These are phyloP conservation scores for Pheosia gnoma DNA, from an alignment of 2,888 invertebrate genomes.

Conservation along the genomic window DNA sequence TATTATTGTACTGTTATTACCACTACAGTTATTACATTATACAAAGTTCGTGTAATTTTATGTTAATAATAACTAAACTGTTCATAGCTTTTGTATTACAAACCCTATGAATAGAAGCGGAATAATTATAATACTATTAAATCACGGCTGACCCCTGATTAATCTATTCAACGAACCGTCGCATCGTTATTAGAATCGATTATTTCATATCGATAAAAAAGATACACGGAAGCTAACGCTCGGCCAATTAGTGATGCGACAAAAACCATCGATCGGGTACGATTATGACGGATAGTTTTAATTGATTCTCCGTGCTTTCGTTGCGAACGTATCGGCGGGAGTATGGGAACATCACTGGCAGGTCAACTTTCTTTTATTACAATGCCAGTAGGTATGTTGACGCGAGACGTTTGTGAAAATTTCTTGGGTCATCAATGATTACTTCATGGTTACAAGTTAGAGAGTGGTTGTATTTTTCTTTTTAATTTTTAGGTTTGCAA, in stretches of 20 bases:
- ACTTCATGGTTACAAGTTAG: background rate
- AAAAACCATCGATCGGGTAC: conserved; percentile 59
- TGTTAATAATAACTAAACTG: too few species aligned
- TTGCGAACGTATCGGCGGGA: conserved; percentile 41
- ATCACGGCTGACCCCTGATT: conserved; percentile 53
- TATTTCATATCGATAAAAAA: conserved; percentile 65
- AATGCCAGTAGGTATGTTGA: conserved; percentile 19
- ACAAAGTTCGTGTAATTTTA: too few species aligned
- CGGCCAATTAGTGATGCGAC: conserved; percentile 56
- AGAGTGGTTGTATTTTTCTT: background rate
- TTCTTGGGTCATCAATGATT: background rate
- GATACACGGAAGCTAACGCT: conserved; percentile 69
- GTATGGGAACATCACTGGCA: conserved; percentile 65
- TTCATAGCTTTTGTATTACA: background rate
- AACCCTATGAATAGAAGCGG: background rate
- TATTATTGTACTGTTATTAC: too few species aligned
- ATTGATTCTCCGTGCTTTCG: conserved; percentile 60
- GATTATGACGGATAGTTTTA: conserved; percentile 67
- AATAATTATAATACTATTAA: conserved; percentile 36
- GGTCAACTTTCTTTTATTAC: conserved; percentile 71
- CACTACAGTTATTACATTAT: too few species aligned
- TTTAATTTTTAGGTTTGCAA: background rate
- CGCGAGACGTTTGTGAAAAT: background rate
- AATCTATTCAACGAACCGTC: conserved; percentile 67
- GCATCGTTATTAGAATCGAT: conserved; percentile 61